Conservation (phyloP, 2,797 vertebrate genomes). For the Galagoides demidoff region DNA sequence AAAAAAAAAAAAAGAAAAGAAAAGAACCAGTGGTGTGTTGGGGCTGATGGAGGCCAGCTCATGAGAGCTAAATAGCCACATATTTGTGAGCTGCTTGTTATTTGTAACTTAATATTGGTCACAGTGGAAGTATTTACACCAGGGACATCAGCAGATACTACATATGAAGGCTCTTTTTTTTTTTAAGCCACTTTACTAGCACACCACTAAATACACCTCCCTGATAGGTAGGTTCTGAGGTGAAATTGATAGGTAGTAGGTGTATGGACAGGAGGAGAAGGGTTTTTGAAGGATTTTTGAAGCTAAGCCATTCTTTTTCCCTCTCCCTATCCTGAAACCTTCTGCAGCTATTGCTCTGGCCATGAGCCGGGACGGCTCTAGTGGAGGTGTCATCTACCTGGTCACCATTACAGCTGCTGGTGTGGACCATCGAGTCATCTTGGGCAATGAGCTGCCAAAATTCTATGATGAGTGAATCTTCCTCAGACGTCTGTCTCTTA, state of each 20-base stretch:
- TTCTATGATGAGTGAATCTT: constrained; percentile 89
- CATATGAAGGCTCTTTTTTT: neutral
- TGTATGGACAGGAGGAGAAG: neutral
- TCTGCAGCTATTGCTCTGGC: constrained; percentile 91
- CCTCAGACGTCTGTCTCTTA: neutral
- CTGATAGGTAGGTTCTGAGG: neutral
- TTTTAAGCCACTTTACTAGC: neutral
- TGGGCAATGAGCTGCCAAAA: constrained; percentile 90
- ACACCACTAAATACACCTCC: neutral
- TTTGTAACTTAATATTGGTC: neutral
- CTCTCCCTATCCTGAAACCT: neutral
- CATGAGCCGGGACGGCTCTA: constrained; percentile 92
- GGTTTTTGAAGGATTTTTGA: neutral
- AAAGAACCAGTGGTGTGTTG: neutral
- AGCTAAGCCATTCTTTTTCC: neutral
- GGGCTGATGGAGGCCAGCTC: neutral
- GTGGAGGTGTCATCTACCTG: constrained; percentile 92
- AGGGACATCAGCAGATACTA: neutral
- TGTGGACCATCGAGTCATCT: constrained; percentile 89
- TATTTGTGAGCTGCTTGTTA: neutral
- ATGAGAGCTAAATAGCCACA: neutral
- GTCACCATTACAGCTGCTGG: constrained; percentile 90
- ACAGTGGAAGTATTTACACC: neutral
- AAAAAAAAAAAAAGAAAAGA: too few species aligned
- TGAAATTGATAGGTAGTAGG: neutral